Evolutionary conservation across 2,888 invertebrate species (phyloP), one percentile per base, ranked within the genome.

Genomic region (Cheiracanthium punctorium): DNA sequence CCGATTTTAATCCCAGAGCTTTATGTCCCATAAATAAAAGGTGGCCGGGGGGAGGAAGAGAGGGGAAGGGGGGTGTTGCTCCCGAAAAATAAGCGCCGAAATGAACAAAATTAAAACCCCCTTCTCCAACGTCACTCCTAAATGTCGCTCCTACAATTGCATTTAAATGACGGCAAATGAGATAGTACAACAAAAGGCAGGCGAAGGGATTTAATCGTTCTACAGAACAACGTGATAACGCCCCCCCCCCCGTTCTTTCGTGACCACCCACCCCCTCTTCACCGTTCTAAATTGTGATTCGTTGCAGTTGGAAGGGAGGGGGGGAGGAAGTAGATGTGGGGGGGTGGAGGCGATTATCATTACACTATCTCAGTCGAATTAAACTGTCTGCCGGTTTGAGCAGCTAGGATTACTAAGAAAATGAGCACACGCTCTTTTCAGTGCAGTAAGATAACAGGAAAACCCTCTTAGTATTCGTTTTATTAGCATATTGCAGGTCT

Each of bases 131-230:
- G 72, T 52, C n/a, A 30, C 75, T 37, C 43, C 41, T 82, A 67
- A 84, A 84, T 77, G 72, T 84, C 82, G 76, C 77, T 67, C 58
- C 82, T 76, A 33, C 75, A 77, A 84, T 84, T 84, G 82, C 82
- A 84, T 84, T 84, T 84, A 84, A 84, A 84, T 84, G 82, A 84
- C 77, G 43, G 65, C 72, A 84, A 84, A 84, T 84, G 82, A 84
- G 82, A 32, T 72, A 48, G 41, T 71, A 72, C 82, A 76, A 71
- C 71, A 74, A 76, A 73, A 65, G 77, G 71, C 65, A 72, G 52
- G 64, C 72, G 20, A n/a, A 58, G 24, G 82, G 82, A 84, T 84
- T 84, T 84, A 84, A 84, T 84, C 82, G 82, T 65, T 82, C 69
- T 20, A 32, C 69, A 69, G 69, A 69, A 69, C 37, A 69, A 69